These are phyloP conservation scores for Carduelis carduelis DNA, from an alignment of 2,797 vertebrate species.

Conservation along the genomic window DNA sequence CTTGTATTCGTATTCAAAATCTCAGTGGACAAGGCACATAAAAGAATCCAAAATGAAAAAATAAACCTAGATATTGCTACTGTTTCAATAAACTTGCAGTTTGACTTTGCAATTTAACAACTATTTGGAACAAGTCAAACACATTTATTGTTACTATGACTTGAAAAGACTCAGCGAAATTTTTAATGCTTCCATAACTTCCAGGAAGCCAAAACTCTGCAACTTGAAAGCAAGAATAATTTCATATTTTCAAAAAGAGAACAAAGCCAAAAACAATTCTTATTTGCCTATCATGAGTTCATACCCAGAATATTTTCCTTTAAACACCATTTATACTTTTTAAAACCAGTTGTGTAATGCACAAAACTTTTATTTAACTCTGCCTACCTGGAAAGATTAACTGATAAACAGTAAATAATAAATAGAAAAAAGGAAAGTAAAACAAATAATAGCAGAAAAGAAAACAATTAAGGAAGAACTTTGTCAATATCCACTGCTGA, in stretches of 20 bases:
- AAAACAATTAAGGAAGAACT: neutral
- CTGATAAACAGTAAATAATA: neutral
- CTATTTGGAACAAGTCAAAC: neutral
- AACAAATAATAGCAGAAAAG: neutral
- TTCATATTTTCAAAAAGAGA: neutral
- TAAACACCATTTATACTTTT: neutral
- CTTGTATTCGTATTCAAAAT: neutral
- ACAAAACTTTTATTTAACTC: neutral
- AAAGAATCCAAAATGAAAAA: neutral
- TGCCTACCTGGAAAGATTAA: neutral
- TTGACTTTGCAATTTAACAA: neutral
- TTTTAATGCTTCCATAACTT: neutral
- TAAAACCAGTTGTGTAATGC: neutral
- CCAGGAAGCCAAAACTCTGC: neutral
- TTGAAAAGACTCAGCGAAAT: neutral
- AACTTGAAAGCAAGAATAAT: neutral
- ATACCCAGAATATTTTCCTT: neutral
- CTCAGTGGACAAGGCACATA: neutral
- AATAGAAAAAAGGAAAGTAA: neutral
- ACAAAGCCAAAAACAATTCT: neutral
- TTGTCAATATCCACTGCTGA: neutral
- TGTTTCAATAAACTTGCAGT: neutral
- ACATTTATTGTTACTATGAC: neutral
- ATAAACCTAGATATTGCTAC: neutral
- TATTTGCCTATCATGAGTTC: neutral